Evolutionary conservation across 2,888 invertebrate genomes (phyloP).

Genomic region (Eurytoma californica): DNA sequence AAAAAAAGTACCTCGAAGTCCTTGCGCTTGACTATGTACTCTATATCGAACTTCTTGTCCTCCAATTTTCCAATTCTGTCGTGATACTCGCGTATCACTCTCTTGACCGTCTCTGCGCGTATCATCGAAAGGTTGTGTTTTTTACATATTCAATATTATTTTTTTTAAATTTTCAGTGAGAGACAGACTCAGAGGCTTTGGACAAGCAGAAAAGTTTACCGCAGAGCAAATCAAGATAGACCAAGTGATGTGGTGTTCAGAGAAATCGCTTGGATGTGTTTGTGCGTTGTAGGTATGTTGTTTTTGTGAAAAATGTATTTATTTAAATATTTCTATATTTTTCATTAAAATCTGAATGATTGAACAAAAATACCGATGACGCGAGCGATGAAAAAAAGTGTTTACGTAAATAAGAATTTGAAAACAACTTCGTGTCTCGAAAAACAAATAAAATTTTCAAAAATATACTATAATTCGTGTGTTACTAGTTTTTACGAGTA

Average conservation of each 20-base stretch:
- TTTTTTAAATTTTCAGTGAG: constrained; percentile 6
- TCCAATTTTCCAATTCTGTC: constrained; percentile 91
- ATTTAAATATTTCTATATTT: no score
- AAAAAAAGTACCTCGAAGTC: constrained; percentile 92
- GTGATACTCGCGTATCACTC: constrained; percentile 89
- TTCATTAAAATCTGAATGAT: no score
- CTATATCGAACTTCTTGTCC: constrained; percentile 98
- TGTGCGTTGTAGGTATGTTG: no score
- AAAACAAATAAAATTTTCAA: not conserved
- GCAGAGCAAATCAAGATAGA: constrained; percentile 16
- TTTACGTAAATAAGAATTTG: no score
- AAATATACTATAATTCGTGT: no score
- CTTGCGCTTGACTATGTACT: constrained; percentile 98
- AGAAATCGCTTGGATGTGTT: not conserved
- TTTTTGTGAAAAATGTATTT: no score
- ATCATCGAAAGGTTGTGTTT: constrained; percentile 58
- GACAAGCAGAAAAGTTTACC: constrained; percentile 16
- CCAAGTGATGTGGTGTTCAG: not conserved
- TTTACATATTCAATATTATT: constrained; percentile 13
- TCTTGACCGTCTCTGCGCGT: constrained; percentile 84
- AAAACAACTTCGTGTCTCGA: not conserved
- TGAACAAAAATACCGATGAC: no score
- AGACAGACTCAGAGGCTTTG: not conserved
- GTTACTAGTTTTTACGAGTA: no score
- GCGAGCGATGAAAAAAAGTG: no score